Conservation (phyloP, 1,140 invertebrate genomes). For the Melipona quadrifasciata region DNA sequence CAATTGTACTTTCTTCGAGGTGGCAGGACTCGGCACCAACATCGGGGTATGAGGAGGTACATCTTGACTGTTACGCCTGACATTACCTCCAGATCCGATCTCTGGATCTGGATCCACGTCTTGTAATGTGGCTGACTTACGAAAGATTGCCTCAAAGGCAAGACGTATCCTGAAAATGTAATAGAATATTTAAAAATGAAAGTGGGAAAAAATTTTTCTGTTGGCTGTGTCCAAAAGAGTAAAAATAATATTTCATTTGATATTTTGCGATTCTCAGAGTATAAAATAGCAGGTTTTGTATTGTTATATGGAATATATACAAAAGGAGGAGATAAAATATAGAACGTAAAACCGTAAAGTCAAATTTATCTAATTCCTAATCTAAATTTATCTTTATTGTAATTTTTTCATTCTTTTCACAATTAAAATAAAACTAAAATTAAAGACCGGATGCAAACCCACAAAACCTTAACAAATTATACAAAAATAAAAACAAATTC, state of each 20-base stretch:
- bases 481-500: background rate
- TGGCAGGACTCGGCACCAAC: constrained; percentile 84
- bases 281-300: too few species aligned
- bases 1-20: constrained; percentile 94
- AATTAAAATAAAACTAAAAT: too few species aligned
- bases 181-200: background rate
- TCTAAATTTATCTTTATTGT: too few species aligned
- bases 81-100: constrained; percentile 79
- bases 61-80: constrained; percentile 76
- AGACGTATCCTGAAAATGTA: constrained; percentile 86
- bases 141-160: constrained; percentile 95
- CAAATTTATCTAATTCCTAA: too few species aligned
- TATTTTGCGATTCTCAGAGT: too few species aligned
- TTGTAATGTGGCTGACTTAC: constrained; percentile 91
- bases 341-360: too few species aligned
- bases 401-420: too few species aligned
- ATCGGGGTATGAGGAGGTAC: constrained; percentile 74
- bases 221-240: rapidly evolving
- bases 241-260: background rate
- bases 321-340: too few species aligned
- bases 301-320: too few species aligned
- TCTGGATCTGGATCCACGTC: constrained; percentile 89
- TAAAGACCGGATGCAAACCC: too few species aligned
- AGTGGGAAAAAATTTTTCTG: too few species aligned
- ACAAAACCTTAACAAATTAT: background rate